Evolutionary conservation across 2,888 invertebrate species (phyloP).

Genomic region (Sialis lutaria): DNA sequence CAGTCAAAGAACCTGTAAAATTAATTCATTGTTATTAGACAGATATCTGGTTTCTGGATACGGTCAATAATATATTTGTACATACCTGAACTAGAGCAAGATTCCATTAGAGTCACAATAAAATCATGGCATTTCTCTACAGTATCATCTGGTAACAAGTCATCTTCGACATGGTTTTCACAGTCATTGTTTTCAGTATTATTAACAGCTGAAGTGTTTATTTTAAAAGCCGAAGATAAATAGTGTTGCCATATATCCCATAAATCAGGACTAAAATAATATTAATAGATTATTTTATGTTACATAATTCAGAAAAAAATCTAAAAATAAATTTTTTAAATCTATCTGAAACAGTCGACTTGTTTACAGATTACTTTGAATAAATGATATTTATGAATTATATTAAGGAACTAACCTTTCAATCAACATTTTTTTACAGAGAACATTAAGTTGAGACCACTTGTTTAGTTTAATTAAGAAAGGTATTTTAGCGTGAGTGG

Average conservation of each 20-base stretch:
- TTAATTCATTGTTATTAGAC: neutral
- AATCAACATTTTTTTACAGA: conserved; percentile 54
- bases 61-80: too few relatives aligned
- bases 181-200: conserved; percentile 14
- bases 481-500: conserved; percentile 51
- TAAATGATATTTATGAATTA: neutral
- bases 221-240: conserved; percentile 48
- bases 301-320: neutral
- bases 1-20: conserved; percentile 24
- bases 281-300: neutral
- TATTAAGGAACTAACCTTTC: conserved; percentile 39
- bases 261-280: conserved; percentile 37
- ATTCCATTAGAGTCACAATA: conserved; percentile 23
- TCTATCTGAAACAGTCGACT: neutral
- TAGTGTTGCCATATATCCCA: conserved; percentile 62
- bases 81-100: conserved; percentile 20
- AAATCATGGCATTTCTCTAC: conserved; percentile 27
- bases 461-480: conserved; percentile 52
- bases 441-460: conserved; percentile 56
- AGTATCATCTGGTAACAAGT: conserved; percentile 19
- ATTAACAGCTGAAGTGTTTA: conserved; percentile 25
- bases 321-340: neutral
- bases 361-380: neutral
- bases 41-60: neutral
- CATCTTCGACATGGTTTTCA: conserved; percentile 11